Percentiles rank a stretch among this genome's conserved stretches.
Evolutionary conservation across 2,888 invertebrate species (phyloP).

Genomic region (Pachycephus smyrnensis): DNA sequence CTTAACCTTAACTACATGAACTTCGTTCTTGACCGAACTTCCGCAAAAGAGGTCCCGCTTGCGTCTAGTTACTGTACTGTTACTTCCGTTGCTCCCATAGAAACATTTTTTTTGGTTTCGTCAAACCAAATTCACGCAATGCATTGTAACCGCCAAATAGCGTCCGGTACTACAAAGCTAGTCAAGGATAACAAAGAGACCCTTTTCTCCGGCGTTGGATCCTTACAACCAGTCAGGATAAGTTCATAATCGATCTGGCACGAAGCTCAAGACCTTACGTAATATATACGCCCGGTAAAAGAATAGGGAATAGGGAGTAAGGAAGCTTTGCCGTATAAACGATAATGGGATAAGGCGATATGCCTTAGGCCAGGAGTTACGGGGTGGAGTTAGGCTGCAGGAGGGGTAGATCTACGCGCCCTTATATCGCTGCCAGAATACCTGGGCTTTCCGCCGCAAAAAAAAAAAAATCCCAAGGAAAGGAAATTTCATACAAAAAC

Average conservation of each 20-base stretch:
- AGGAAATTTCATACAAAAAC: background rate
- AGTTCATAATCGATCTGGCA: background rate
- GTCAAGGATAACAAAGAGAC: background rate
- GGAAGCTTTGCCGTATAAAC: conserved; percentile 5
- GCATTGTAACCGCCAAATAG: background rate
- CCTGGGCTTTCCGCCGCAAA: background rate
- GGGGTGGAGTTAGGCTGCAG: background rate
- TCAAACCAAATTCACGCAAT: too few species aligned
- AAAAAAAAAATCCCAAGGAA: background rate
- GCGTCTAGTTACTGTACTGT: background rate
- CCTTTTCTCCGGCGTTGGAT: background rate
- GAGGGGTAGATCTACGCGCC: background rate
- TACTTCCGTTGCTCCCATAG: background rate
- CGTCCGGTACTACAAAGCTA: background rate
- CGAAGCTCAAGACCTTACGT: background rate
- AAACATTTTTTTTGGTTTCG: background rate
- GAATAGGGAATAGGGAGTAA: conserved; percentile 2
- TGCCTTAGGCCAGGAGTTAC: background rate
- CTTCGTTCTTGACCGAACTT: background rate
- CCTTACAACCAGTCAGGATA: background rate
- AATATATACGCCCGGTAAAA: background rate
- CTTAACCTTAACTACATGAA: conserved; percentile 24
- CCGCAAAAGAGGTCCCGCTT: background rate
- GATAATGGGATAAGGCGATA: background rate
- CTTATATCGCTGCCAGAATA: background rate